Evolutionary conservation across 2,113 vertebrate genomes (phyloP), one percentile per base, ranked within the genome.

Genomic region (Onychorhynchus coronatus): DNA sequence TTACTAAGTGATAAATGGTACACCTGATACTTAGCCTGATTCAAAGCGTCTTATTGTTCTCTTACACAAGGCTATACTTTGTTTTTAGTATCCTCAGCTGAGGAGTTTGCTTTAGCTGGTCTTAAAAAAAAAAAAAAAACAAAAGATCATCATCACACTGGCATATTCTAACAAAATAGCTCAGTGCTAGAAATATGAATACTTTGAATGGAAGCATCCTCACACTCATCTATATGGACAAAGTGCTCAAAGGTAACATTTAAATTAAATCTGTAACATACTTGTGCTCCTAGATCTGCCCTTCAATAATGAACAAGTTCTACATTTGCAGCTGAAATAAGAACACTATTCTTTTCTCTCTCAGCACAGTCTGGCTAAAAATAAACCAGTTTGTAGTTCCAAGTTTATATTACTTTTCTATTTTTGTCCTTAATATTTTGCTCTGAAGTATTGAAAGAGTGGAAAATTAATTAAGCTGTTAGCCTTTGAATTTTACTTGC

Each of bases 371-470:
- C 41, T 49, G 50, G 35, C 50, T 94, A 95, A 95, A 96, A 94
- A 91, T 91, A 96, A 78, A 79, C 55, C 35, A 23, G 52, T 74
- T 84, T 83, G 41, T 65, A 49, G 82, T 92, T 95, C 77, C 81
- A 88, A 95, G 92, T 91, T 95, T 93, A 92, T 89, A 68, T 68
- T 79, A 66, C 67, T 81, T 92, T 85, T 93, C 96, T 97, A 89
- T 94, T 88, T 96, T 95, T 84, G 58, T 92, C 91, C 49, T 76
- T 87, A 87, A 55, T 91, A 68, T 84, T 95, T 91, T 91, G 39
- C 61, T 89, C 73, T 83, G 76, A 71, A 78, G 37, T 77, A 72
- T 61, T 88, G 31, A 66, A 81, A 72, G 91, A 96, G 9, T 78
- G 77, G 85, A 92, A 95, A 82, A 95, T 62, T 24, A 95, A 91